Percentiles rank a stretch among this genome's conserved stretches.
Conservation (phyloP, 2,113 vertebrate species). For the Mormyrus lacerda region DNA sequence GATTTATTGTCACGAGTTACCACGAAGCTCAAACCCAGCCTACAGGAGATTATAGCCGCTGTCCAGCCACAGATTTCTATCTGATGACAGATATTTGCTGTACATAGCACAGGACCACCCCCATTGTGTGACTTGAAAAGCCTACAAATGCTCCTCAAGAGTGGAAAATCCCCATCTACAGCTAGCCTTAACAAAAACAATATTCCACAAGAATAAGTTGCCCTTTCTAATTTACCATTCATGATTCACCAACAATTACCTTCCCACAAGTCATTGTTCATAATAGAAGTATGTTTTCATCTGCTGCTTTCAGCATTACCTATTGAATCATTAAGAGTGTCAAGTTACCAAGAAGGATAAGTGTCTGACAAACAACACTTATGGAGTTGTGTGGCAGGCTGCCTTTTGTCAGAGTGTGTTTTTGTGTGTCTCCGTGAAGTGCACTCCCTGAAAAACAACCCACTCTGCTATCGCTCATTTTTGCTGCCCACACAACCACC, state of each 20-base stretch:
- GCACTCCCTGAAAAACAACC: neutral
- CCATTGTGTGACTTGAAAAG: neutral
- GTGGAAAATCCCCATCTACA: conserved; percentile 11
- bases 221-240: neutral
- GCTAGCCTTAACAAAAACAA: neutral
- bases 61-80: neutral
- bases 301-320: neutral
- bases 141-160: neutral
- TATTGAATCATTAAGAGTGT: neutral
- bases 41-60: neutral
- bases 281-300: neutral
- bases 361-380: neutral
- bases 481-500: conserved; percentile 14
- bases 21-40: neutral
- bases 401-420: conserved; percentile 6
- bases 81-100: neutral
- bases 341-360: neutral
- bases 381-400: neutral
- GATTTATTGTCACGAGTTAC: neutral
- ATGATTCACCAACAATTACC: neutral
- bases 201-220: neutral
- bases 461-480: neutral
- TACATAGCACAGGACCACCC: neutral
- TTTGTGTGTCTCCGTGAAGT: neutral
- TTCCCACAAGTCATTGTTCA: neutral